Evolutionary conservation across 2,888 invertebrate species (phyloP).

Genomic region (Sinohyriopsis cumingii): DNA sequence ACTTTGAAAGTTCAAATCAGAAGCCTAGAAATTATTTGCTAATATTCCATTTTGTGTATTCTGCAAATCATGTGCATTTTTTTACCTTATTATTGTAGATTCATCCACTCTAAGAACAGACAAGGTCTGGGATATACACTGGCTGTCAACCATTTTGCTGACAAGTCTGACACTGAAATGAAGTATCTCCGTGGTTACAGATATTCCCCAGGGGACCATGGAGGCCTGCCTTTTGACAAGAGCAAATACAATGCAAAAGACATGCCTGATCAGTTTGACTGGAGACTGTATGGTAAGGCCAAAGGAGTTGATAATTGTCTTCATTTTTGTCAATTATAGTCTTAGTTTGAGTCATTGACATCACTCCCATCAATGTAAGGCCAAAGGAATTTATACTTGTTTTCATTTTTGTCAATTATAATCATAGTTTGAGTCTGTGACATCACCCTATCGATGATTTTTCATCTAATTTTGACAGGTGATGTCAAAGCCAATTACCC

Average conservation of each 20-base stretch:
- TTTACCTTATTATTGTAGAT: constrained; percentile 73
- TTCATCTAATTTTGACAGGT: no score
- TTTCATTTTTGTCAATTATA: neutral
- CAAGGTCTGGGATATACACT: constrained; percentile 82
- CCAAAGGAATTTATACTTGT: neutral
- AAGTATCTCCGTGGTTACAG: constrained; percentile 60
- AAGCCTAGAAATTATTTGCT: no score
- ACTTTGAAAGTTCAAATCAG: no score
- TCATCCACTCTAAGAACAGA: constrained; percentile 86
- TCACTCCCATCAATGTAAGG: constrained; percentile 39
- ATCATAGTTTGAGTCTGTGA: neutral
- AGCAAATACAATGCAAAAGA: constrained; percentile 71
- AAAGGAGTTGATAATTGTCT: neutral
- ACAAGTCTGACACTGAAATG: constrained; percentile 85
- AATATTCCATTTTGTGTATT: neutral
- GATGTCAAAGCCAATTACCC: no score
- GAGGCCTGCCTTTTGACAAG: constrained; percentile 82
- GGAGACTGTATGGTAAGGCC: constrained; percentile 83
- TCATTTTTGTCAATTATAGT: neutral
- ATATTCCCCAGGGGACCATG: constrained; percentile 77
- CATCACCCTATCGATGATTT: neutral
- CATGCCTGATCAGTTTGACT: constrained; percentile 87
- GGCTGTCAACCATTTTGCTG: constrained; percentile 90
- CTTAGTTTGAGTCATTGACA: neutral
- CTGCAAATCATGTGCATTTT: neutral